Conservation (phyloP, 2,888 invertebrate genomes). For the Eupithecia tripunctaria region DNA sequence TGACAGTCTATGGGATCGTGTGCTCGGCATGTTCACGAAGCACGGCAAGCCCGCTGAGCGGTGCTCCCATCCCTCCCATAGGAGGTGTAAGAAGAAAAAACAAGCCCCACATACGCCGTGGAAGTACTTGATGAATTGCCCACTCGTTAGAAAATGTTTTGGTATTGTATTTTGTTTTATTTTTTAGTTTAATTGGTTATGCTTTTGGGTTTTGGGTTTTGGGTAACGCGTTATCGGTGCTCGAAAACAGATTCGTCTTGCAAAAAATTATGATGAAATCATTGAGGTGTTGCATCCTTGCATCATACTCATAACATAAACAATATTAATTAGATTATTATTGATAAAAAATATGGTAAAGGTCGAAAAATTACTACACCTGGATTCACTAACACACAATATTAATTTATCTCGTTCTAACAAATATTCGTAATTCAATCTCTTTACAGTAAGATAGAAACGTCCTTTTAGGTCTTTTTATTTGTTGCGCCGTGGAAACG, state of each 20-base stretch:
- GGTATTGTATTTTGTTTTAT: slow-evolving; percentile 74
- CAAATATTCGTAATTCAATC: not conserved
- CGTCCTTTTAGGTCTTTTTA: not conserved
- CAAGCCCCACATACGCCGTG: slow-evolving; percentile 81
- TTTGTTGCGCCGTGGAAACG: not conserved
- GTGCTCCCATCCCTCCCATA: slow-evolving; percentile 76
- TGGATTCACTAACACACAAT: not conserved
- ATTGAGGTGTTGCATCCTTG: not conserved
- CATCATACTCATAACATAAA: not conserved
- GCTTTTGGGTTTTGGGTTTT: slow-evolving; percentile 11
- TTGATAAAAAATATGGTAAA: not conserved
- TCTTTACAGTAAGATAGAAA: not conserved
- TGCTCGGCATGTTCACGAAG: slow-evolving; percentile 82
- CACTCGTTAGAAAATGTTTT: slow-evolving; percentile 85
- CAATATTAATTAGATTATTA: not conserved
- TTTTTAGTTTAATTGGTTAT: slow-evolving; percentile 17
- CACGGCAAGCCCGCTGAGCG: slow-evolving; percentile 80
- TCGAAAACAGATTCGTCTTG: slow-evolving; percentile 3
- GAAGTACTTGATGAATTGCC: slow-evolving; percentile 86
- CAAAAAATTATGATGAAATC: not conserved
- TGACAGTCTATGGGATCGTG: slow-evolving; percentile 79
- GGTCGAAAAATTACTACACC: not conserved
- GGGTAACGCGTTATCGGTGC: not conserved
- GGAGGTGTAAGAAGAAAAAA: slow-evolving; percentile 82
- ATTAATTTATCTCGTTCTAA: not conserved